Evolutionary conservation across 2,113 vertebrate species (phyloP).

Genomic region (Hoplias malabaricus): DNA sequence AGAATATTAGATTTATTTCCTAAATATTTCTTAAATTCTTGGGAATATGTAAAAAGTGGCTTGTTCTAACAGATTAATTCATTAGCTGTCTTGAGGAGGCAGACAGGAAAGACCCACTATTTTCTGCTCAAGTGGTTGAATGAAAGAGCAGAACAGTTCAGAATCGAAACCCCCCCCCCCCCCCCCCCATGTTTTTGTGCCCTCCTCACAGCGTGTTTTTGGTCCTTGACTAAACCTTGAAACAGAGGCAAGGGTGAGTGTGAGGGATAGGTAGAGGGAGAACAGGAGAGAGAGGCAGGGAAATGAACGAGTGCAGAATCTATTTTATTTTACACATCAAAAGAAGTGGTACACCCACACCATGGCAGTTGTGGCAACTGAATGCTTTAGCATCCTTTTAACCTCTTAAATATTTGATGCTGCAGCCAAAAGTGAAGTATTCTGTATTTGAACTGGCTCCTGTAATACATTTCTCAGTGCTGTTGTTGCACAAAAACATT

Average conservation of each 20-base stretch:
- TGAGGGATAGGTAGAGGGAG: neutral
- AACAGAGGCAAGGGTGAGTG: neutral
- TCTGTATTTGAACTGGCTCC: too few species aligned
- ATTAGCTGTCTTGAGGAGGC: neutral
- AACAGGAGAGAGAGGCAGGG: neutral
- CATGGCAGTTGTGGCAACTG: constrained; percentile 36
- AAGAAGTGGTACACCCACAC: constrained; percentile 53
- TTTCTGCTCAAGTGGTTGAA: constrained; percentile 9
- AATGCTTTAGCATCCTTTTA: constrained; percentile 40
- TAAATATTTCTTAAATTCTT: too few species aligned
- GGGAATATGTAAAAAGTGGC: too few species aligned
- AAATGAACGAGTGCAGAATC: constrained; percentile 25
- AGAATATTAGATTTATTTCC: too few species aligned
- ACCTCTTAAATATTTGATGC: constrained; percentile 13
- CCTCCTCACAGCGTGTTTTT: constrained; percentile 22
- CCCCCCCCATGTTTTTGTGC: neutral
- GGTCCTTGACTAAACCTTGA: constrained; percentile 20
- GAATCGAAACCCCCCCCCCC: too few species aligned
- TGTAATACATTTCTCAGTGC: too few species aligned
- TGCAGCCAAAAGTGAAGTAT: neutral
- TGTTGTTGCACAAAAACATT: too few species aligned
- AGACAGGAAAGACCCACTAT: neutral
- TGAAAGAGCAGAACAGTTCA: constrained; percentile 10
- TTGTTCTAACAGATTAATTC: neutral
- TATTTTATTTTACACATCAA: constrained; percentile 63